phyloP scores from a whole-genome alignment of 2,797 vertebrate species.

The Poecile montanus region DNA sequence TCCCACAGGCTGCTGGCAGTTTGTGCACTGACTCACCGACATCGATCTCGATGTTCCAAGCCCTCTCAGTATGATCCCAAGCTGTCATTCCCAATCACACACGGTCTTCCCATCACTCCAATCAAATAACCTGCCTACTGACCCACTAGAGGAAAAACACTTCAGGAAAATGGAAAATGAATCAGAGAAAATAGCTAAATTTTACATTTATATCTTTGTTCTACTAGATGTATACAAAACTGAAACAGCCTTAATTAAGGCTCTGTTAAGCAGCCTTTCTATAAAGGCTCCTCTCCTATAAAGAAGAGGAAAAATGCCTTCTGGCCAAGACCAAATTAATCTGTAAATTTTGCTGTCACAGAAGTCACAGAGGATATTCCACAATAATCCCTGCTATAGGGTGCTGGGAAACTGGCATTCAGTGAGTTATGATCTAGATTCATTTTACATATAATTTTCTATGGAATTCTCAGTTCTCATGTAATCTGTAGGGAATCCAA shows the following conservation, averaged over 20 bases:
- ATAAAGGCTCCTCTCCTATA: not conserved
- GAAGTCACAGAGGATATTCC: not conserved
- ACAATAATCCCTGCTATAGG: not conserved
- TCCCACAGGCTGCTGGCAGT: not conserved
- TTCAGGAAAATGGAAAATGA: not conserved
- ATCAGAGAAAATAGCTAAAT: not conserved
- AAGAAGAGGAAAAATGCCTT: not conserved
- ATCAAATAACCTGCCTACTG: not conserved
- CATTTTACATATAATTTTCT: not conserved
- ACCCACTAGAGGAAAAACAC: not conserved
- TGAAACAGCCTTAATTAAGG: not conserved
- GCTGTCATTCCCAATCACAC: not conserved
- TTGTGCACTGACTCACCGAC: not conserved
- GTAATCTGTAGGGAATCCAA: not conserved
- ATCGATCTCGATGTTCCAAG: not conserved
- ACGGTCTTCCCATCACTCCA: not conserved
- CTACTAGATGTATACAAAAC: not conserved
- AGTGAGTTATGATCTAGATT: not conserved
- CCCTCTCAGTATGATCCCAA: not conserved
- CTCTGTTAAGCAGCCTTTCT: not conserved
- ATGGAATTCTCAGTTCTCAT: not conserved
- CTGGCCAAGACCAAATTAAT: not conserved
- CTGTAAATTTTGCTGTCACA: not conserved
- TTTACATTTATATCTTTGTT: not conserved
- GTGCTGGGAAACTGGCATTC: not conserved